Conservation (phyloP, 2,797 vertebrate genomes). For the Chloroceryle amazona region DNA sequence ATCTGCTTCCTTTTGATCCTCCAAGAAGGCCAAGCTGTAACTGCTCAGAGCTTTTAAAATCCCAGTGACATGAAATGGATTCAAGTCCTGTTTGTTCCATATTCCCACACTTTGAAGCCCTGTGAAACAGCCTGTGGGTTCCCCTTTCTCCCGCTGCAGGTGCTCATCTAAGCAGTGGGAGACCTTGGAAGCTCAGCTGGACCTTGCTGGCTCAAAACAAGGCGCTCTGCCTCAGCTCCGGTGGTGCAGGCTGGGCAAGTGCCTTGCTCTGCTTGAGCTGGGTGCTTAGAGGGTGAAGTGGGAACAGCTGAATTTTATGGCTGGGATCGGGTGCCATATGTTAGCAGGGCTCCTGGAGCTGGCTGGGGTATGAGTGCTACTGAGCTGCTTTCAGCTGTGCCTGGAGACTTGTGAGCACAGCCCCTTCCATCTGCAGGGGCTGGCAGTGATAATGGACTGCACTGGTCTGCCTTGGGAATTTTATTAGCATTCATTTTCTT, state of each 20-base stretch:
- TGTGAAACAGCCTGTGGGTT: background rate
- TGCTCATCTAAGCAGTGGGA: rapidly evolving
- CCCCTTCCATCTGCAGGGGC: background rate
- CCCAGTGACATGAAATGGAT: background rate
- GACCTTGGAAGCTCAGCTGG: background rate
- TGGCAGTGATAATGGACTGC: background rate
- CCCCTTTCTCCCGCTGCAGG: background rate
- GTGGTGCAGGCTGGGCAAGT: background rate
- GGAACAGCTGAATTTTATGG: background rate
- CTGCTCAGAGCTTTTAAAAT: background rate
- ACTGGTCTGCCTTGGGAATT: background rate
- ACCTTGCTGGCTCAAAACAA: background rate
- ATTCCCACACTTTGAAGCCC: background rate
- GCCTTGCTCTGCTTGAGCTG: background rate
- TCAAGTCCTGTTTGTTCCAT: background rate
- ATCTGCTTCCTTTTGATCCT: background rate
- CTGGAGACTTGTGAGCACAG: background rate
- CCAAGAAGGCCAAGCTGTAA: background rate
- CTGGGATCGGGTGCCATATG: background rate
- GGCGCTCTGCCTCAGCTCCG: background rate
- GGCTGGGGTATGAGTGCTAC: background rate
- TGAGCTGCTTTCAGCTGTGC: background rate
- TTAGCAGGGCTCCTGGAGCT: background rate
- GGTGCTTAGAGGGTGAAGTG: background rate
- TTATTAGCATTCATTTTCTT: background rate